Base-by-base conservation (phyloP, 2,797 vertebrate genomes). In the Myotis planiceps region DNA sequence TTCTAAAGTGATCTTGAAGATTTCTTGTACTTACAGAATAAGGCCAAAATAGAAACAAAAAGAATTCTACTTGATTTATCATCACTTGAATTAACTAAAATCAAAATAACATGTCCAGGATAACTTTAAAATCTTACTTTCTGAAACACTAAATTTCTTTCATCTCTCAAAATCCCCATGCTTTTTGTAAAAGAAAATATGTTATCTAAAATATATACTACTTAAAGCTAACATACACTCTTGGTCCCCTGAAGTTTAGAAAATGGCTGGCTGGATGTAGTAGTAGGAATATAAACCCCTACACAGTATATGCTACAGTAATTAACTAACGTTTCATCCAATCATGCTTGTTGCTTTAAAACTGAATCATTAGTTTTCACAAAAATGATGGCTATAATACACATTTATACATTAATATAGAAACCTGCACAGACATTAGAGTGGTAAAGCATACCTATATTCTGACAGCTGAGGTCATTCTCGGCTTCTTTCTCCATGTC, bases 361-460 rank as follows among this genome's bases (percentile, higher is more conserved):
- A 47, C 2, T 71, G 19, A 39, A 80, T 63, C 45, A 90, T 66
- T 53, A 92, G 47, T 32, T 81, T 88, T 42, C 34, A 51, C 8
- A 84, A 91, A 91, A 68, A 82, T 4, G 10, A 42, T 42, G 14
- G 27, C 42, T n/a, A 16, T 5, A 37, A 5, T 49, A 27, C 9
- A 51, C 4, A 0, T 63, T 53, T 86, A 9, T 25, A 69, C 6
- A 49, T 58, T n/a, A 90, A 6, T 19, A 68, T 6, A 16, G 19
- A 68, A 53, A 49, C 53, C 10, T 86, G 47, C 53, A 76, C 0
- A 82, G 42, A 86, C 37, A 93, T 66, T 60, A 60, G 39, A 51
- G 34, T 49, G 76, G 13, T 23, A 95, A 89, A 76, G 71, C 53
- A 42, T 97, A 97, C 97, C 97, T 96, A 72, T 89, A 18, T 84